Conservation (phyloP, 1,140 invertebrate genomes). For the Drosophila orosa region DNA sequence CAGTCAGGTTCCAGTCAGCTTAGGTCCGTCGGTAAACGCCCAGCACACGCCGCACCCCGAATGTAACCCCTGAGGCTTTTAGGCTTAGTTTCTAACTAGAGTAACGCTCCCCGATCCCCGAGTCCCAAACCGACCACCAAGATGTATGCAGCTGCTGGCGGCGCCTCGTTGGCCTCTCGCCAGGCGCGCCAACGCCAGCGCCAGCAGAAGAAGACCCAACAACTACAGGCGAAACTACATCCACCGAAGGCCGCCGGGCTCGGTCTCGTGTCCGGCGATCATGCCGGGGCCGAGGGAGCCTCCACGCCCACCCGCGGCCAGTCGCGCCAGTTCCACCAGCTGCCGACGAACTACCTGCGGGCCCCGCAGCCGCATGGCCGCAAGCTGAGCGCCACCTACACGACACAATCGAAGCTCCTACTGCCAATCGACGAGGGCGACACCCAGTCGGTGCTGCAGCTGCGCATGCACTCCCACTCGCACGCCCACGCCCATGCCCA, state of each 20-base stretch:
- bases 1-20: constrained; percentile 11
- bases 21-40: constrained; percentile 18
- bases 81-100: constrained; percentile 57
- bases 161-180: constrained; percentile 89
- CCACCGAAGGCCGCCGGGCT: constrained; percentile 82
- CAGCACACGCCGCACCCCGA: constrained; percentile 15
- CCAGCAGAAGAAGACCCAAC: constrained; percentile 85
- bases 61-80: constrained; percentile 40
- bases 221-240: constrained; percentile 84
- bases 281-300: constrained; percentile 63
- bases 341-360: constrained; percentile 84
- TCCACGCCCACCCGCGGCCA: constrained; percentile 82
- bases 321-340: constrained; percentile 86
- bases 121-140: constrained; percentile 44
- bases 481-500: constrained; percentile 66
- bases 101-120: constrained; percentile 9
- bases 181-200: constrained; percentile 86
- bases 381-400: constrained; percentile 83
- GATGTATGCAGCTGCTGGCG: constrained; percentile 91
- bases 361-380: constrained; percentile 76
- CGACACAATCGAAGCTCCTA: constrained; percentile 81
- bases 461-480: constrained; percentile 76
- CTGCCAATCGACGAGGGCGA: constrained; percentile 83
- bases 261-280: constrained; percentile 59
- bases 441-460: constrained; percentile 78